Evolutionary conservation across 2,888 invertebrate species (phyloP).

Genomic region (Nudaria mundana): DNA sequence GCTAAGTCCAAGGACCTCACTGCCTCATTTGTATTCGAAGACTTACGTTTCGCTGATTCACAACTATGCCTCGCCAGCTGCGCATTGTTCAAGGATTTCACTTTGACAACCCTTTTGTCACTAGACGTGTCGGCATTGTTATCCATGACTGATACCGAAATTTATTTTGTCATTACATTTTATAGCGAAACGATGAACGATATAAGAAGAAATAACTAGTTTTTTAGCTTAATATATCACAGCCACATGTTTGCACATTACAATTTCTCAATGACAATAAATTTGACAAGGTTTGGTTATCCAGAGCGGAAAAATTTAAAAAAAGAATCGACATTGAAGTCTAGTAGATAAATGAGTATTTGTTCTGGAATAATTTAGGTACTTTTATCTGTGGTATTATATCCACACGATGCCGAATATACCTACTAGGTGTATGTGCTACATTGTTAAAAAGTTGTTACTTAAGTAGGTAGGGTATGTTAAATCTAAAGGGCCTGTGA

Average conservation of each 20-base stretch:
- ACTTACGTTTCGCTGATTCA: slow-evolving; percentile 54
- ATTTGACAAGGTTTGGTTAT: too few species aligned
- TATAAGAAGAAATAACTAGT: slow-evolving; percentile 5
- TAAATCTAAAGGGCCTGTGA: too few species aligned
- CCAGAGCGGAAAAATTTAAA: too few species aligned
- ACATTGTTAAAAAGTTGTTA: too few species aligned
- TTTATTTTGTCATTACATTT: slow-evolving; percentile 35
- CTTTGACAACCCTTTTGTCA: slow-evolving; percentile 50
- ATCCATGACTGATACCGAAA: slow-evolving; percentile 51
- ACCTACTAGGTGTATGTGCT: too few species aligned
- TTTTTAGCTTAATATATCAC: neutral
- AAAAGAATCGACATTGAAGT: too few species aligned
- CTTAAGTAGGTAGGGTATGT: too few species aligned
- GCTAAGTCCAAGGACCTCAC: slow-evolving; percentile 58
- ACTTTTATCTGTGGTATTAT: too few species aligned
- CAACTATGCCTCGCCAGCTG: slow-evolving; percentile 34
- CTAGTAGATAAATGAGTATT: too few species aligned
- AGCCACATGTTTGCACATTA: slow-evolving; percentile 21
- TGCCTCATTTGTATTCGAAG: slow-evolving; percentile 56
- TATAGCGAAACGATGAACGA: slow-evolving; percentile 19
- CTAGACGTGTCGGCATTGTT: slow-evolving; percentile 37
- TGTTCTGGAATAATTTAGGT: too few species aligned
- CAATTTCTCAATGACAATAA: neutral
- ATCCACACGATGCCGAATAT: too few species aligned
- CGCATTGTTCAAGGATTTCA: slow-evolving; percentile 43